Evolutionary conservation across 2,888 invertebrate species (phyloP), one percentile per base, ranked within the genome.

Genomic region (Mesopsocus fuscifrons): DNA sequence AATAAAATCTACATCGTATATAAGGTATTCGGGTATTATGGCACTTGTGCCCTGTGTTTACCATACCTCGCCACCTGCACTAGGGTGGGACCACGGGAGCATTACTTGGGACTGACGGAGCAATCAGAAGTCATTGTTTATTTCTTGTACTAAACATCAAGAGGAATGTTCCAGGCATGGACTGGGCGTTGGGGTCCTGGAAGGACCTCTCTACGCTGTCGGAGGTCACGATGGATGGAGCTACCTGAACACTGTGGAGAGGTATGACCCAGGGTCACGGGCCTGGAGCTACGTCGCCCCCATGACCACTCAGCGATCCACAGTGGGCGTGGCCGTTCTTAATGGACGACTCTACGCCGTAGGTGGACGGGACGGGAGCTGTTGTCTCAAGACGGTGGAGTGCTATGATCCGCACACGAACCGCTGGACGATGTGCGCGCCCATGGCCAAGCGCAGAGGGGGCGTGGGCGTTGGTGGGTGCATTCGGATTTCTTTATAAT

Each of bases 221-320:
- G 92, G 94, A 2, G 94, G 94, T 0, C 92, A 92, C 57, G 92
- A 94, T 60, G 92, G 89, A 15, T 88, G 88, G 88, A 88, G 88
- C 54, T 92, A 91, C 58, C 68, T 92, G 34, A 89, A 85, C 59
- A 87, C 89, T 0, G 92, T 91, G 1, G 94, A 94, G 64, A 67
- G 77, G 60, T 92, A 88, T 84, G 91, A 92, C 64, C 85, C 91
- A 9, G 71, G 76, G 46, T 77, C 85, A 2, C 72, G 83, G 45
- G 75, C 80, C 46, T 94, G 92, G 92, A 84, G 78, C 51, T 82
- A 79, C 55, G 87, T 92, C 46, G 77, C 87, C 3, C 77, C 88
- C 2, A 91, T 92, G 91, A 74, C 77, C 45, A 79, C 79, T 45
- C 82, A 85, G 57, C 71, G 94, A 41, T 83, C 82, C 52, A 89